Conservation (phyloP, 1,140 invertebrate species). For the Drosophila navojoa region DNA sequence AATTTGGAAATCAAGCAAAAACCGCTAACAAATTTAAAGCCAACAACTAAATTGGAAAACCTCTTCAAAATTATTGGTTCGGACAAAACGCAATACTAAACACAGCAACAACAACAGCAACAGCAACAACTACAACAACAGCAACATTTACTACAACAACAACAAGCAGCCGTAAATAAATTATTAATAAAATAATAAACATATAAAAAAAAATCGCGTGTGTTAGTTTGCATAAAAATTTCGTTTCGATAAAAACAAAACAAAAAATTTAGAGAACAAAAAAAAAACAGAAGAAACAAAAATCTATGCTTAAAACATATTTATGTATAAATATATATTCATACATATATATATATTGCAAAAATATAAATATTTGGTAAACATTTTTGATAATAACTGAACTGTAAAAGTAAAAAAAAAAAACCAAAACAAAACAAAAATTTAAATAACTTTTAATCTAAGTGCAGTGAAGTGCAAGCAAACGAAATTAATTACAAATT, state of each 20-base stretch:
- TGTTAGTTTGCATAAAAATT: conserved; percentile 84
- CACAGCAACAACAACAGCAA: conserved; percentile 61
- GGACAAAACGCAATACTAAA: conserved; percentile 81
- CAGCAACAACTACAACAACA: conserved; percentile 40
- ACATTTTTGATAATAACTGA: conserved; percentile 63
- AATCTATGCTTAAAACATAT: conserved; percentile 22
- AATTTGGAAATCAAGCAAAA: conserved; percentile 58
- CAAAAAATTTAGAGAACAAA: conserved; percentile 38
- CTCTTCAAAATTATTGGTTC: conserved; percentile 84
- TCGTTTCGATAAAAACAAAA: conserved; percentile 76
- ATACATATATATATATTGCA: conserved; percentile 42
- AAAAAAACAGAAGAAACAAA: conserved; percentile 34
- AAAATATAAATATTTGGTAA: conserved; percentile 70
- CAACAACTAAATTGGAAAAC: conserved; percentile 77
- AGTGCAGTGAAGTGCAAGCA: conserved; percentile 52
- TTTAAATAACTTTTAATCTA: conserved; percentile 41
- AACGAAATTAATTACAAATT: conserved; percentile 20
- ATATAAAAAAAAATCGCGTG: conserved; percentile 51
- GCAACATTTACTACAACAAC: conserved; percentile 47
- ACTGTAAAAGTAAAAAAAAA: too few species aligned
- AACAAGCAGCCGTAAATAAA: conserved; percentile 53
- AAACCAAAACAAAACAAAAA: conserved; percentile 21
- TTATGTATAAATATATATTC: conserved; percentile 50
- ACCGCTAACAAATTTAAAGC: conserved; percentile 72
- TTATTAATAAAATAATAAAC: too few species aligned